Base-by-base conservation (phyloP, 2,888 invertebrate genomes). In the Drosophila paramelanica region DNA sequence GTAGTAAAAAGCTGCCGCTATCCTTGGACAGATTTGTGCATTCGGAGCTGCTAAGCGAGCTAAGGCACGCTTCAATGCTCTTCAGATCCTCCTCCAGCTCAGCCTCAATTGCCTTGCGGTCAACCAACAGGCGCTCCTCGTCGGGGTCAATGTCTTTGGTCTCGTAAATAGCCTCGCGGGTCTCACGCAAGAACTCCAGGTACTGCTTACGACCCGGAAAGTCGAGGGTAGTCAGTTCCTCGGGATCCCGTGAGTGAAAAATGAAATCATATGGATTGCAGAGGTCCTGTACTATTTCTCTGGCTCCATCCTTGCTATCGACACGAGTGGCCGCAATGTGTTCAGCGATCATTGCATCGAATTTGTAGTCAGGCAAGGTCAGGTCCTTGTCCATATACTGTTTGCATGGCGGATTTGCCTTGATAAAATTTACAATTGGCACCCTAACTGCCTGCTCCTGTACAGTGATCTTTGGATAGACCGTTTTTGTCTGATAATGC, bases 1-100 rank as follows among this genome's bases (percentile, higher is more conserved):
- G 73, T 7, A 91, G 57, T 2, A 92, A 46, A 36, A 80, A 92
- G 51, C 92, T 92, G 11, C 92, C 92, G 51, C 92, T 92, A 62
- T 92, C 92, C 27, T 91, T 86, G 0, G 91, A 89, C 0, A 92
- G 85, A 73, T 92, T 92, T 1, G 92, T 92, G 53, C 92, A 92
- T 0, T 81, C 68, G 0, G 92, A 92, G 57, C 92, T 92, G 41
- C 90, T 90, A 1, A 91, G 67, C 2, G 92, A 92, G 0, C 82
- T 90, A 0, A 91, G 73, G 50, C 92, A 92, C 6, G 89, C 88
- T 61, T 91, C 89, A n/a, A 92, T 92, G 64, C 92, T 92, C 43
- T 83, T 82, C 0, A 92, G 67, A 45, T 92, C 92, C 20, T 91
- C 90, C 36, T 91, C 82, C 0, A 92, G 76, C 2, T 92, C 91